Conservation (phyloP, 2,888 invertebrate species). For the Cheilosia grossa region DNA sequence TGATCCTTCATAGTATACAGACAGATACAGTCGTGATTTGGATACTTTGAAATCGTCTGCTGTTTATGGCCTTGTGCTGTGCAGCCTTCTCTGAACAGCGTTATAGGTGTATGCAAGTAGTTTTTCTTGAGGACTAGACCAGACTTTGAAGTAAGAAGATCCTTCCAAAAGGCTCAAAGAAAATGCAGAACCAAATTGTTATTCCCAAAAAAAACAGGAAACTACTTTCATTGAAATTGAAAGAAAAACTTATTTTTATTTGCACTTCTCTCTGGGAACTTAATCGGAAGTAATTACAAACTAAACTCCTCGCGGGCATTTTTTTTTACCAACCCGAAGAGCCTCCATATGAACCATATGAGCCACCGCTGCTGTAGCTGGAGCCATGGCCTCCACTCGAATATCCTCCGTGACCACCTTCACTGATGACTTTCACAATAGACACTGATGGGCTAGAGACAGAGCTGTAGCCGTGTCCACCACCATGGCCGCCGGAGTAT, state of each 20-base stretch:
- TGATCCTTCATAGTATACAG: no score
- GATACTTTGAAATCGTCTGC: no score
- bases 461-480: conserved; percentile 56
- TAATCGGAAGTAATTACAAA: conserved; percentile 19
- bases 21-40: no score
- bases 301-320: background rate
- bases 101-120: no score
- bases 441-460: conserved; percentile 41
- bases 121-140: no score
- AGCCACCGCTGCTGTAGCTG: conserved; percentile 19
- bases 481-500: conserved; percentile 63
- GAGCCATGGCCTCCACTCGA: conserved; percentile 64
- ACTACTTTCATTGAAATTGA: background rate
- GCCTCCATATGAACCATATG: conserved; percentile 33
- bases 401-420: conserved; percentile 52
- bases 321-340: conserved; percentile 44
- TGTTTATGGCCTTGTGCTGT: no score
- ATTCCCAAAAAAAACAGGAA: no score
- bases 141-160: no score
- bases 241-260: conserved; percentile 34
- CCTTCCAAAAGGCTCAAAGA: no score
- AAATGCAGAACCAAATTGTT: no score
- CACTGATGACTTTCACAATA: conserved; percentile 48
- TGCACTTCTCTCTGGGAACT: conserved; percentile 40
- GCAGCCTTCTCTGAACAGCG: no score